Percentiles rank a stretch among this genome's conserved stretches.
Conservation (phyloP, 2,888 invertebrate species). For the Gnatocerus cornutus region DNA sequence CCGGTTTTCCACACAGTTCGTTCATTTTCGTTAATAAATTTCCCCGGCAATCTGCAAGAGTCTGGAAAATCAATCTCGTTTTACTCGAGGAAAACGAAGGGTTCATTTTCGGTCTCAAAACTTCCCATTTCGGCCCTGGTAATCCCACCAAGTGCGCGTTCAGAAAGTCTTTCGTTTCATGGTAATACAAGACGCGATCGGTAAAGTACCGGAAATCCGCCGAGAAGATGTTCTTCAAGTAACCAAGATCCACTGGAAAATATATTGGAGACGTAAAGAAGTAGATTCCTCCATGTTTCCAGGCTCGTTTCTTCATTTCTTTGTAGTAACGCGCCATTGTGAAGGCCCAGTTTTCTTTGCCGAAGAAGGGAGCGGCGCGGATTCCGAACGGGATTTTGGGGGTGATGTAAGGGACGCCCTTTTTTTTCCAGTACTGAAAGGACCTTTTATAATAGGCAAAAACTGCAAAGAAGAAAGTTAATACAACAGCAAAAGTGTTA, state of each 20-base stretch:
- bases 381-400: slow-evolving; percentile 49
- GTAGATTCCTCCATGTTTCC: slow-evolving; percentile 26
- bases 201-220: slow-evolving; percentile 76
- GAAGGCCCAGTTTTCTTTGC: slow-evolving; percentile 30
- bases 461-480: too few relatives aligned
- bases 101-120: slow-evolving; percentile 9
- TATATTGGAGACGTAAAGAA: slow-evolving; percentile 44
- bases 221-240: slow-evolving; percentile 70
- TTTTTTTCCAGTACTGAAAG: slow-evolving; percentile 49
- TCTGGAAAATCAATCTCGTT: slow-evolving; percentile 29
- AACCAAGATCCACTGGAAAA: slow-evolving; percentile 54
- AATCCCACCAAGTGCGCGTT: slow-evolving; percentile 50
- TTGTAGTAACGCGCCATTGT: slow-evolving; percentile 36
- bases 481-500: too few relatives aligned
- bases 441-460: slow-evolving; percentile 29
- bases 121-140: slow-evolving; percentile 15
- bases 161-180: slow-evolving; percentile 74
- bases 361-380: slow-evolving; percentile 20
- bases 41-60: slow-evolving; percentile 67
- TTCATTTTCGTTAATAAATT: slow-evolving; percentile 71
- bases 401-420: slow-evolving; percentile 43
- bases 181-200: slow-evolving; percentile 75
- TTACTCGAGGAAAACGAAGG: slow-evolving; percentile 20
- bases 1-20: slow-evolving; percentile 63
- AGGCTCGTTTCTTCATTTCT: slow-evolving; percentile 47